A percentile compares a stretch with the other conserved stretches of the same genome.
These are phyloP conservation scores for Tauraco erythrolophus DNA, from an alignment of 2,113 vertebrate species.

Conservation along the genomic window DNA sequence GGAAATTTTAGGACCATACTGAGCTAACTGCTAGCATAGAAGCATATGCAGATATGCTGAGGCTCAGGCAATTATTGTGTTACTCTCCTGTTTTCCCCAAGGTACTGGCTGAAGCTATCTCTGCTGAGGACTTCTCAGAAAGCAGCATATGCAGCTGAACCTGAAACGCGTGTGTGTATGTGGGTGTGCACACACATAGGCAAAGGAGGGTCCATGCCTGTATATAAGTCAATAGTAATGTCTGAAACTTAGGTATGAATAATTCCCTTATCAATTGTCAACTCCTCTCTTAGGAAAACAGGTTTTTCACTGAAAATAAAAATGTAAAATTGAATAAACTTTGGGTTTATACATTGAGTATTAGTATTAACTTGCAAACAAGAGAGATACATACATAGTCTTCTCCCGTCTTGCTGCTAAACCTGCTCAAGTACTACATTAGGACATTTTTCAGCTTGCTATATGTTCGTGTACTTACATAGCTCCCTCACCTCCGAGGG, in stretches of 20 bases:
- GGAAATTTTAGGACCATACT: not conserved
- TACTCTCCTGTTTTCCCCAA: not conserved
- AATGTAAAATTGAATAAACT: not conserved
- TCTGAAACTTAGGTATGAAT: not conserved
- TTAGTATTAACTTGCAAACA: not conserved
- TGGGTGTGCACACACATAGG: not conserved
- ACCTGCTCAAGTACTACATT: not conserved
- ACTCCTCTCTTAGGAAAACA: not conserved
- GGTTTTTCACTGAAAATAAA: not conserved
- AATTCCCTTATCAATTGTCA: not conserved
- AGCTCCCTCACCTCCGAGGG: not conserved
- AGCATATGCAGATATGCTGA: not conserved
- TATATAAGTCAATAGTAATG: not conserved
- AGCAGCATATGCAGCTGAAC: not conserved
- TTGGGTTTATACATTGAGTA: not conserved
- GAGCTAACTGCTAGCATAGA: not conserved
- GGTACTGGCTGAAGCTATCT: not conserved
- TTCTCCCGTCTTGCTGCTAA: not conserved
- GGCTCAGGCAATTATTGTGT: not conserved
- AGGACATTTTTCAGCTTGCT: not conserved
- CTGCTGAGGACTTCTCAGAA: not conserved
- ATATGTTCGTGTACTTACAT: fast-evolving
- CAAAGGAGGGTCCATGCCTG: not conserved
- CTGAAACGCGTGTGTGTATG: not conserved
- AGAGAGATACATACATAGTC: not conserved